A percentile compares a stretch with the other conserved stretches of the same genome.
phyloP scores from a whole-genome alignment of 2,888 invertebrate genomes.

The Macrophya annulata region DNA sequence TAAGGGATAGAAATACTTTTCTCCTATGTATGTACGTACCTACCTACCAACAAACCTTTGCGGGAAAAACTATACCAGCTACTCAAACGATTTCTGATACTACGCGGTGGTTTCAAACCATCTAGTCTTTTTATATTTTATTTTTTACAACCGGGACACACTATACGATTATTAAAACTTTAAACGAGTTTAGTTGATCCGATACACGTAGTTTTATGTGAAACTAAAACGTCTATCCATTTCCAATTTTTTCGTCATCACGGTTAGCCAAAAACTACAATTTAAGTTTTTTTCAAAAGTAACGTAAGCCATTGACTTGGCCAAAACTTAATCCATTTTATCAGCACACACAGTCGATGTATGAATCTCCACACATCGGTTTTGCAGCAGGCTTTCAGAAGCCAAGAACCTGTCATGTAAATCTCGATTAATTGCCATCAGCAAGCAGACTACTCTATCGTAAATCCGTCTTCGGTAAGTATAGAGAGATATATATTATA shows the following conservation, averaged over 20 bases:
- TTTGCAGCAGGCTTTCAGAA: neutral
- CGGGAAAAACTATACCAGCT: neutral
- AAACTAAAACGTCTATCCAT: neutral
- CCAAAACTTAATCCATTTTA: slow-evolving; percentile 71
- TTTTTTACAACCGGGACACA: neutral
- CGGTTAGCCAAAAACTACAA: neutral
- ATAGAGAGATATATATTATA: neutral
- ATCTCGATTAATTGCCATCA: slow-evolving; percentile 75
- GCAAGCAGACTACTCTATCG: slow-evolving; percentile 62
- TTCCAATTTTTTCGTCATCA: neutral
- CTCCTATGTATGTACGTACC: no score
- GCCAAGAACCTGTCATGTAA: slow-evolving; percentile 66
- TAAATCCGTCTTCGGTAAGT: slow-evolving; percentile 66
- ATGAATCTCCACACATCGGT: no score
- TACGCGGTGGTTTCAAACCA: no score
- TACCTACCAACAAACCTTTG: no score
- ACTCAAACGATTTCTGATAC: neutral
- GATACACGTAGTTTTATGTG: neutral
- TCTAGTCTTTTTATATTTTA: no score
- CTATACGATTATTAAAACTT: slow-evolving; percentile 29
- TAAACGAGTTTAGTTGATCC: slow-evolving; percentile 24
- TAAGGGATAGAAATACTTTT: no score
- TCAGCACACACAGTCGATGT: slow-evolving; percentile 51
- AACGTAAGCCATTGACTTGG: slow-evolving; percentile 34
- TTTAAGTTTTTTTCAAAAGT: neutral